phyloP scores from a whole-genome alignment of 2,888 invertebrate genomes.

The Protonemura montana region DNA sequence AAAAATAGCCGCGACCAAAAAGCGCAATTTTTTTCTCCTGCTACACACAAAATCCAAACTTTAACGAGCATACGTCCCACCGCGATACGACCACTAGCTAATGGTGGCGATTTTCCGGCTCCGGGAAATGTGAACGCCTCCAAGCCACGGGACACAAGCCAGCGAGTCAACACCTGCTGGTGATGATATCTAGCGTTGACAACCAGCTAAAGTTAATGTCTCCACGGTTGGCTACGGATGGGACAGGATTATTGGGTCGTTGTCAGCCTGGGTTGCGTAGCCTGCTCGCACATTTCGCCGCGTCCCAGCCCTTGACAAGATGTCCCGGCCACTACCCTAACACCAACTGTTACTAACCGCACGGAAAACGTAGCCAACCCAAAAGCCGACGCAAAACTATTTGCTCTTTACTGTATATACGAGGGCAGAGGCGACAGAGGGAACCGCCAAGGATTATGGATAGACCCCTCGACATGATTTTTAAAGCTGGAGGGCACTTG shows the following conservation, averaged over 20 bases:
- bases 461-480: neutral
- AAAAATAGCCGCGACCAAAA: neutral
- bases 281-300: neutral
- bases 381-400: neutral
- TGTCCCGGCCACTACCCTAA: neutral
- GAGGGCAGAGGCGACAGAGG: neutral
- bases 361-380: slow-evolving; percentile 5
- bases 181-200: slow-evolving; percentile 3
- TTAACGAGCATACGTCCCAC: neutral
- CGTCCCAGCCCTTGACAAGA: slow-evolving; percentile 13
- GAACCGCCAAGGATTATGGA: neutral
- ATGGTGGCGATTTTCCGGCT: neutral
- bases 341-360: slow-evolving; percentile 12
- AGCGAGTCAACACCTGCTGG: neutral
- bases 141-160: neutral
- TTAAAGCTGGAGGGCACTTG: neutral
- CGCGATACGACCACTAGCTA: neutral
- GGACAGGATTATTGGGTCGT: slow-evolving; percentile 23
- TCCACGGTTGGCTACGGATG: neutral
- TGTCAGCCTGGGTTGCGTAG: neutral
- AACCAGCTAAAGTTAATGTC: neutral
- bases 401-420: neutral
- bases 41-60: neutral
- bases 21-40: neutral
- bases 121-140: neutral